Base-by-base conservation (phyloP, 2,113 vertebrate species). In the Antennarius striatus region DNA sequence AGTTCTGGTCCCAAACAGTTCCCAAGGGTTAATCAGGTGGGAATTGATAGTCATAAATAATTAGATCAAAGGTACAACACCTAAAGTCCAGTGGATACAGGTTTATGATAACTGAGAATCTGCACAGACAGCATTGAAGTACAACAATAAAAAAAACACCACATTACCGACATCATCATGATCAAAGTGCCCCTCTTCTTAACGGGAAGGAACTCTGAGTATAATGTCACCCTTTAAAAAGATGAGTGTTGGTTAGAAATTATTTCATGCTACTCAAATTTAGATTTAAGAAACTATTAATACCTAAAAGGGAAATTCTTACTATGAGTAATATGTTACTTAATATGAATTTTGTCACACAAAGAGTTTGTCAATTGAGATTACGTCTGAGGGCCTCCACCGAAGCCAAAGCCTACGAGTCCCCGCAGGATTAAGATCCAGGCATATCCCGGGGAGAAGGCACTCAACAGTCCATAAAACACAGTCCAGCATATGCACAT, bases 361-460 rank as follows among this genome's bases (percentile, higher is more conserved):
- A 40, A 10, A 7, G 39, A 40, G 3, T 22, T 22, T 22, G 22
- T 7, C 5, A 40, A 43, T 5, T 43, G 2, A 88, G 95, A 95
- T 95, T 91, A 98, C 96, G 96, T 94, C 88, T 97, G 96, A 69
- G 95, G 95, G 29, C 93, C 90, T 75, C 96, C 96, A 86, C 95
- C 96, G 0, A 98, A 94, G 6, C 96, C 96, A 32, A 97, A 93
- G 57, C 96, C 96, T 68, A 96, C 94, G 10, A 98, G 86, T 48
- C 93, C 92, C 14, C 95, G 92, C 51, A 97, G 92, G 62, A 94
- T 75, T 86, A 97, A 69, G 79, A 98, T 93, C 96, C 96, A 98
- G 81, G 93, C 92, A 1, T 96, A 96, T 17, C 90, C 87, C 0
- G 96, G 96, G 0, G 95, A 92, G 7, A 97, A 96, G 4, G 94